A percentile compares a stretch with the other conserved stretches of the same genome.
Conservation (phyloP, 2,113 vertebrate genomes). For the Gymnarchus niloticus region DNA sequence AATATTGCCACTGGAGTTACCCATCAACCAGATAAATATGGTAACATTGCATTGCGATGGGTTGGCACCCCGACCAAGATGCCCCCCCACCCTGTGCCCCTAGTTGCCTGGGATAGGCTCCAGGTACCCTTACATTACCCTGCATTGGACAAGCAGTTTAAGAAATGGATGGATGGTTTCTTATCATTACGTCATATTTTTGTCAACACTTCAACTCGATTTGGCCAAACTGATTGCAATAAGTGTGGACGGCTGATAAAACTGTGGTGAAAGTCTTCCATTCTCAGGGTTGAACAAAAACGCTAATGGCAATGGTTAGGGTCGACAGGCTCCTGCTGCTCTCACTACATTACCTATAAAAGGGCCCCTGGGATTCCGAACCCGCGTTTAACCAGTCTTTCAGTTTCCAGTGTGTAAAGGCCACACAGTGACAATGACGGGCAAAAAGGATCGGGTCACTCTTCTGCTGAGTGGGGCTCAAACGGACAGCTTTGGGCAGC, state of each 20-base stretch:
- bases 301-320: conserved; percentile 20
- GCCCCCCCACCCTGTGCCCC: no score
- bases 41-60: not conserved
- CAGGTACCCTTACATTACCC: no score
- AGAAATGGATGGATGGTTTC: not conserved
- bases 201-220: not conserved
- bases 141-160: no score
- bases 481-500: no score
- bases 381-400: conserved; percentile 37
- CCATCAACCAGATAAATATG: not conserved
- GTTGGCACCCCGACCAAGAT: no score
- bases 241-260: not conserved
- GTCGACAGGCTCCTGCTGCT: conserved; percentile 14
- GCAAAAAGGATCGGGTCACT: conserved; percentile 31
- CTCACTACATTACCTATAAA: conserved; percentile 36
- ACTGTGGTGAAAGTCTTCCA: conserved; percentile 8
- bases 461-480: not conserved
- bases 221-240: not conserved
- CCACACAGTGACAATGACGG: conserved; percentile 32
- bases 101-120: no score
- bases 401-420: conserved; percentile 23
- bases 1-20: not conserved
- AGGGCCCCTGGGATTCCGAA: conserved; percentile 30
- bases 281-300: conserved; percentile 18
- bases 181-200: not conserved